Evolutionary conservation across 2,797 vertebrate genomes (phyloP).

Genomic region (Lateolabrax maculatus): DNA sequence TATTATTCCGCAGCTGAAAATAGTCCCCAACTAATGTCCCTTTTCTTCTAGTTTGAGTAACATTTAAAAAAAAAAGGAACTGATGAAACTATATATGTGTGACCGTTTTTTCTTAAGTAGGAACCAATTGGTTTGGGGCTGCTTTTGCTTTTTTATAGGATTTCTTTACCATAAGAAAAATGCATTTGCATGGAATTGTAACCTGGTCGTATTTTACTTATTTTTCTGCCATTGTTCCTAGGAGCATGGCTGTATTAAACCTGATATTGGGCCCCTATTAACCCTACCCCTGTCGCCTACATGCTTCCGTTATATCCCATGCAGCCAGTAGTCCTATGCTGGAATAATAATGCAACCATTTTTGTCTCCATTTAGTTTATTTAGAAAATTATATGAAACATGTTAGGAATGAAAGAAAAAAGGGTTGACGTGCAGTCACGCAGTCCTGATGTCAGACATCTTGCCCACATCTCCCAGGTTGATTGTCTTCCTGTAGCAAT

Average conservation of each 20-base stretch:
- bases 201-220: too few relatives aligned
- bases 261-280: too few relatives aligned
- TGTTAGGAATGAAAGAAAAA: neutral
- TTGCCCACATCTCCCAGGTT: neutral
- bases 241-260: neutral
- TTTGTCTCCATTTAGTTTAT: neutral
- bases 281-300: too few relatives aligned
- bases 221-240: neutral
- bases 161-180: too few relatives aligned
- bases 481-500: neutral
- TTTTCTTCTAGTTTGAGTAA: neutral
- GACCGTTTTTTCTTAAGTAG: neutral
- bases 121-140: neutral
- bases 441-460: neutral
- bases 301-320: too few relatives aligned
- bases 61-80: too few relatives aligned
- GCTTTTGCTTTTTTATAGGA: too few relatives aligned
- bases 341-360: neutral
- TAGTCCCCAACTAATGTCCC: neutral
- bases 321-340: too few relatives aligned
- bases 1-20: neutral
- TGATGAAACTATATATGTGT: neutral
- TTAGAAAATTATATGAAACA: neutral
- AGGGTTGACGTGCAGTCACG: neutral
- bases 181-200: too few relatives aligned